Percentiles rank a stretch among this genome's conserved stretches.
These are phyloP conservation scores for Adelges cooleyi DNA, from an alignment of 1,140 invertebrate species.

Conservation along the genomic window DNA sequence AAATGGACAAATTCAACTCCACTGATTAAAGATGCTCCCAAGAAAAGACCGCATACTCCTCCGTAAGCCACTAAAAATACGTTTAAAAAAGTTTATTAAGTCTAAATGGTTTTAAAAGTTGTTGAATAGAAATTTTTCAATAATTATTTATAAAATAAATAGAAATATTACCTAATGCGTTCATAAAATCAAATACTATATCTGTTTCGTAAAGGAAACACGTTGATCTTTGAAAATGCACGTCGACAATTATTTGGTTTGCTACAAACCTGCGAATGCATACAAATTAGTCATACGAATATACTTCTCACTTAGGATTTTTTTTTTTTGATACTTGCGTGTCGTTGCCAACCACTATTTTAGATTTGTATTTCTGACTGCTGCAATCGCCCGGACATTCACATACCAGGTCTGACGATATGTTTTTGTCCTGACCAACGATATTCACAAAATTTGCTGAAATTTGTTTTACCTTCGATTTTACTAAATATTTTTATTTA, in stretches of 20 bases:
- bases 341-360: slow-evolving; percentile 40
- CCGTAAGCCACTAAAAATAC: slow-evolving; percentile 33
- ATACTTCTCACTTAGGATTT: not conserved
- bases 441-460: not conserved
- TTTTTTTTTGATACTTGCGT: not conserved
- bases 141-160: too few relatives aligned
- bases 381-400: slow-evolving; percentile 33
- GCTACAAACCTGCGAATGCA: slow-evolving; percentile 7
- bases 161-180: slow-evolving; percentile 33
- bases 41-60: slow-evolving; percentile 35
- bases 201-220: slow-evolving; percentile 34
- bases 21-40: slow-evolving; percentile 35
- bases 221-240: slow-evolving; percentile 31
- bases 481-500: too few relatives aligned
- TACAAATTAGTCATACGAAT: not conserved
- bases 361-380: slow-evolving; percentile 31
- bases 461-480: too few relatives aligned
- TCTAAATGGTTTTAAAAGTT: not conserved
- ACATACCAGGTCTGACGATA: slow-evolving; percentile 29
- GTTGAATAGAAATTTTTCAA: too few relatives aligned
- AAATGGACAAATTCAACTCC: slow-evolving; percentile 31
- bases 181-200: slow-evolving; percentile 34
- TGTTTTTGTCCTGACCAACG: not conserved
- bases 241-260: slow-evolving; percentile 30
- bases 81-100: slow-evolving; percentile 10